phyloP scores from a whole-genome alignment of 2,797 vertebrate species.

The Chelon auratus region DNA sequence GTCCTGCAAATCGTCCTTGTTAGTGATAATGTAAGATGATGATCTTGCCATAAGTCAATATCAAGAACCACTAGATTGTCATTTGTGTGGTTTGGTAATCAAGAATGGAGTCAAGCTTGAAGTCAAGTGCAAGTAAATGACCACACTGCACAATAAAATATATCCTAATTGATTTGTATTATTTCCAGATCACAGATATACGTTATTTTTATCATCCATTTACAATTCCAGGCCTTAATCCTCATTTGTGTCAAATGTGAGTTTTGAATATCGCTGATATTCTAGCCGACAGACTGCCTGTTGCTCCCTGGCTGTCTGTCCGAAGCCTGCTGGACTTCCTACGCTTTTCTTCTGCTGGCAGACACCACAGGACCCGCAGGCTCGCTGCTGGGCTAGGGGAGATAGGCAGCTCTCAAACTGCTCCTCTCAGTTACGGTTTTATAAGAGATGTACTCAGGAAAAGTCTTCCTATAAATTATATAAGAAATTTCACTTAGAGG shows the following conservation, averaged over 20 bases:
- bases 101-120: conserved; percentile 30
- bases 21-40: conserved; percentile 67
- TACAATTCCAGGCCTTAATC: background rate
- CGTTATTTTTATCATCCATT: conserved; percentile 2
- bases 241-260: conserved; percentile 12
- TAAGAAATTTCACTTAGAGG: conserved; percentile 41
- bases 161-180: background rate
- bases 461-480: conserved; percentile 49
- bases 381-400: conserved; percentile 48
- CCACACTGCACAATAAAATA: background rate
- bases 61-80: conserved; percentile 38
- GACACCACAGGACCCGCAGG: conserved; percentile 49
- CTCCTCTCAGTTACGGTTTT: conserved; percentile 36
- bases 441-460: conserved; percentile 44
- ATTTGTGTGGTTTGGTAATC: conserved; percentile 11
- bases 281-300: conserved; percentile 56
- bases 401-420: conserved; percentile 37
- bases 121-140: conserved; percentile 14
- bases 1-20: conserved; percentile 74
- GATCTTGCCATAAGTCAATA: conserved; percentile 59
- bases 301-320: conserved; percentile 55
- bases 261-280: conserved; percentile 40
- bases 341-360: conserved; percentile 69
- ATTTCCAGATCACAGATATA: background rate
- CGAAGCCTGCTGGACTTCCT: conserved; percentile 68